Conservation (phyloP, 23 tunicate species). For the Trididemnum clinides region DNA sequence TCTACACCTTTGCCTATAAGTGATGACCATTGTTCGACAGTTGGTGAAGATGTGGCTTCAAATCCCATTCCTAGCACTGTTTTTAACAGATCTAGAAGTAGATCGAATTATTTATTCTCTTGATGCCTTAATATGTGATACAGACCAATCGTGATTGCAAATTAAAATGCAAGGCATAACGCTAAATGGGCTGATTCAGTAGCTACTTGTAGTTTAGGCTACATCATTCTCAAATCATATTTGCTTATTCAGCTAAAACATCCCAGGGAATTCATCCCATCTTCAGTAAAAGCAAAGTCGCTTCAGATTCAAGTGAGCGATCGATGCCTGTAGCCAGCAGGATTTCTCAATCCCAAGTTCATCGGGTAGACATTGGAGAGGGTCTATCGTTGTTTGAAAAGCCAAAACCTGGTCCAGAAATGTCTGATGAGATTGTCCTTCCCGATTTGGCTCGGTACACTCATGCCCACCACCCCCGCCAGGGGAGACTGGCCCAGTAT, state of each 20-base stretch:
- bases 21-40: no score
- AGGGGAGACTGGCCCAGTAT: slow-evolving; percentile 9
- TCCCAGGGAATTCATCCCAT: neutral
- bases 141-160: neutral
- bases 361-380: slow-evolving; percentile 58
- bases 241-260: slow-evolving; percentile 3
- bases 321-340: neutral
- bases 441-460: slow-evolving; percentile 59
- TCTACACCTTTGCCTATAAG: no score
- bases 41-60: no score
- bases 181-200: no score
- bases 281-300: neutral
- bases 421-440: slow-evolving; percentile 29
- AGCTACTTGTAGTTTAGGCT: no score
- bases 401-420: neutral
- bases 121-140: no score
- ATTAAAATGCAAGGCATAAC: no score
- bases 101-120: no score
- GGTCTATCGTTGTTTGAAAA: slow-evolving; percentile 49
- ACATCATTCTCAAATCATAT: no score
- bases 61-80: no score
- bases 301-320: neutral
- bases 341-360: slow-evolving; percentile 7
- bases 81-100: no score
- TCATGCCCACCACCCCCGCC: slow-evolving; percentile 53